A percentile compares a stretch with the other conserved stretches of the same genome.
Conservation (phyloP, 2,113 vertebrate genomes). For the Elanus axillaris region DNA sequence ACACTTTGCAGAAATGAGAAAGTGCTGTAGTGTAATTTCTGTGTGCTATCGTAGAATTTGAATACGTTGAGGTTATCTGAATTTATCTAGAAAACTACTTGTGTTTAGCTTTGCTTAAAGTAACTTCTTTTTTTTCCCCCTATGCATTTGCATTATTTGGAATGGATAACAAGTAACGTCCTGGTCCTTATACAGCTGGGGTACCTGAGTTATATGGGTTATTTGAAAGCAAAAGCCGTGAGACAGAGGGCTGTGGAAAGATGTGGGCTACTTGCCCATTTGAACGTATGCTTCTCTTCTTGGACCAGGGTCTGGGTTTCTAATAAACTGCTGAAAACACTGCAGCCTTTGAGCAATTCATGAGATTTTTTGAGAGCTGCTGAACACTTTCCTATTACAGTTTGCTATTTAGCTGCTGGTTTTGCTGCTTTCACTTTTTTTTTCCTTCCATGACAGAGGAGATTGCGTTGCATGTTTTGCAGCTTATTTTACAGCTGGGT, state of each 20-base stretch:
- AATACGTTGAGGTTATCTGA: neutral
- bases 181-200: neutral
- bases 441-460: neutral
- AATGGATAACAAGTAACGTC: neutral
- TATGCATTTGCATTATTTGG: fast-evolving
- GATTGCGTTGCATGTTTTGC: fast-evolving
- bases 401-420: neutral
- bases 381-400: neutral
- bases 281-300: neutral
- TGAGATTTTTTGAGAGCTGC: neutral
- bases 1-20: neutral
- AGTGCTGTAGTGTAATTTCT: neutral
- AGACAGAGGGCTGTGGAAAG: neutral
- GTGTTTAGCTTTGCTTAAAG: neutral
- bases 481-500: neutral
- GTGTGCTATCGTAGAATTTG: neutral
- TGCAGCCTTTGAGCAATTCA: neutral
- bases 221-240: neutral
- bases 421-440: neutral
- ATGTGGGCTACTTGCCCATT: neutral
- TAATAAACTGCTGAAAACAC: neutral
- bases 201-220: neutral
- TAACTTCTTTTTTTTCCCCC: neutral
- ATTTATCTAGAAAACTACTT: neutral
- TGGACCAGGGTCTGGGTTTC: neutral